Conservation (phyloP, 2,113 vertebrate species). For the Erythrocercus mccallii region DNA sequence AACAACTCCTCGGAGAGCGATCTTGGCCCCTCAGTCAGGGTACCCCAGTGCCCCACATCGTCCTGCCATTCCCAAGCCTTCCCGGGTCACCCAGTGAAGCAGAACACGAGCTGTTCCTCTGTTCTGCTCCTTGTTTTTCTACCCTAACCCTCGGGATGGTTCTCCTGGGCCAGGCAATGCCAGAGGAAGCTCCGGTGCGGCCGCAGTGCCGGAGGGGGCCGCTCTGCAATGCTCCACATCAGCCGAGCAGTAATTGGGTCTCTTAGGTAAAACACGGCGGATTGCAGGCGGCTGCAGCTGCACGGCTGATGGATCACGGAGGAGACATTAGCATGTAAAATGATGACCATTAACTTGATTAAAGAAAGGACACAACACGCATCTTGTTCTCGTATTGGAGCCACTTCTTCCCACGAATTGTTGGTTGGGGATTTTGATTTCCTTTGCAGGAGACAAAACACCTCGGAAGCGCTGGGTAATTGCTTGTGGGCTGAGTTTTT, state of each 20-base stretch:
- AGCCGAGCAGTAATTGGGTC: not conserved
- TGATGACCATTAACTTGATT: constrained; percentile 59
- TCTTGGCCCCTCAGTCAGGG: no score
- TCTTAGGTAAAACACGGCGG: not conserved
- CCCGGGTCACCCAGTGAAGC: accelerated
- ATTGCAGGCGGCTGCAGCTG: constrained; percentile 4
- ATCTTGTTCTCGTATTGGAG: not conserved
- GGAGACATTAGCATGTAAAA: constrained; percentile 33
- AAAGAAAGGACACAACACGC: constrained; percentile 42
- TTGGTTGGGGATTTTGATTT: constrained; percentile 28
- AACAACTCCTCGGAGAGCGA: not conserved
- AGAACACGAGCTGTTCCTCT: not conserved
- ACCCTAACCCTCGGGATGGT: not conserved
- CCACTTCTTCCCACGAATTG: not conserved
- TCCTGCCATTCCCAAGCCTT: not conserved
- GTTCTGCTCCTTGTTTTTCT: not conserved
- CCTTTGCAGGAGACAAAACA: constrained; percentile 24
- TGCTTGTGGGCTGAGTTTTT: constrained; percentile 27
- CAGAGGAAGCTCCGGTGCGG: not conserved
- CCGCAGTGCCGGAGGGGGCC: accelerated
- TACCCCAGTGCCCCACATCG: not conserved
- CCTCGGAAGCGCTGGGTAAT: not conserved
- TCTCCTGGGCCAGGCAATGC: not conserved
- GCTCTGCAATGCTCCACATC: not conserved
- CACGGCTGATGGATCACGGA: constrained; percentile 24